Evolutionary conservation across 1,140 invertebrate species (phyloP).

Genomic region (Neuroterus valhalla): DNA sequence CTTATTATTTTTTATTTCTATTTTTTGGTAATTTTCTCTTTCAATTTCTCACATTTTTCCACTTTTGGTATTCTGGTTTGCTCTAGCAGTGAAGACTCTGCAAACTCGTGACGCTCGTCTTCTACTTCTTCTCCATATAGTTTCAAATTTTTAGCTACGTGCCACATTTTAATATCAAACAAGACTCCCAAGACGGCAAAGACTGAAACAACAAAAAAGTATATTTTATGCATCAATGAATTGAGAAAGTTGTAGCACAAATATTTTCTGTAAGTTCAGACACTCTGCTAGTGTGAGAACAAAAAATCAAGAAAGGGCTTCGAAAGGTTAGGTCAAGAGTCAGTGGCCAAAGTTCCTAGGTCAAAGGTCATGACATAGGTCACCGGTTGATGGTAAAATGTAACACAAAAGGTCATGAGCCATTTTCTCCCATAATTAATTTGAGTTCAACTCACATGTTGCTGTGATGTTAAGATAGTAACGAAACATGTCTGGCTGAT

Average conservation of each 20-base stretch:
- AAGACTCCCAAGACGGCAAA: conserved; percentile 76
- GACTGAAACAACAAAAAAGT: conserved; percentile 61
- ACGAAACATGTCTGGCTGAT: conserved; percentile 78
- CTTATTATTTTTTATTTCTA: background rate
- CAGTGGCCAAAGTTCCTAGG: too few species aligned
- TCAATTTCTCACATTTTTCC: background rate
- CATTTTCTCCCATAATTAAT: too few species aligned
- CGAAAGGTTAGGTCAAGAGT: too few species aligned
- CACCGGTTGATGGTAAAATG: too few species aligned
- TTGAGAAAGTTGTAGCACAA: too few species aligned
- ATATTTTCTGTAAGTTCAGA: too few species aligned
- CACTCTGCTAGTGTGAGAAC: too few species aligned
- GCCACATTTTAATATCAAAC: conserved; percentile 78
- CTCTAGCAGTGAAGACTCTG: conserved; percentile 40
- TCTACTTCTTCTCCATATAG: conserved; percentile 75
- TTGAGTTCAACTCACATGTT: conserved; percentile 65
- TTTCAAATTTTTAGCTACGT: conserved; percentile 76
- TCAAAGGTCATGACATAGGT: too few species aligned
- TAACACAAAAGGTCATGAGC: too few species aligned
- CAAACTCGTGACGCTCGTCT: conserved; percentile 65
- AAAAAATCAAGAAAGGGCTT: too few species aligned
- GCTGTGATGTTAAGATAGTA: conserved; percentile 77
- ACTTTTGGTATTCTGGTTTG: background rate
- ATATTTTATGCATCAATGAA: too few species aligned
- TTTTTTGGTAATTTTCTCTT: background rate